Evolutionary conservation across 1,140 invertebrate genomes (phyloP).

Genomic region (Rhagoletis pomonella): DNA sequence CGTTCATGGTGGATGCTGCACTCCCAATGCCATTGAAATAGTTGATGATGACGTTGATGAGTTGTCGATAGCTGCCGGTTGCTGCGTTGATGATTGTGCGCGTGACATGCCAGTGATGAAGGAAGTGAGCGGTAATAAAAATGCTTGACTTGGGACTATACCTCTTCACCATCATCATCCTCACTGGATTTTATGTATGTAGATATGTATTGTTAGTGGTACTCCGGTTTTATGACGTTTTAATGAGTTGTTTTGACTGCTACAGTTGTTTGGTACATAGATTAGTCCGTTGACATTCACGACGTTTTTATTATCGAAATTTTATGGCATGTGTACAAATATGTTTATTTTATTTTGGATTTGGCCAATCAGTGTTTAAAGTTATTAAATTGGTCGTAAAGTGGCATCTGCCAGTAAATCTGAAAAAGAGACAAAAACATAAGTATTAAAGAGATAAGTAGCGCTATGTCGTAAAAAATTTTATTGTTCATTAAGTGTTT

Average conservation of each 20-base stretch:
- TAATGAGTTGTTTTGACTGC: constrained; percentile 72
- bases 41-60: constrained; percentile 55
- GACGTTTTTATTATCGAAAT: not conserved
- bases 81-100: not conserved
- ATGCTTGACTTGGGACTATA: constrained; percentile 7
- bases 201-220: not conserved
- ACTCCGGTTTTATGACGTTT: constrained; percentile 66
- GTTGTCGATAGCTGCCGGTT: constrained; percentile 16
- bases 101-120: too few relatives aligned
- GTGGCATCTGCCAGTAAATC: not conserved
- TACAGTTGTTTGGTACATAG: not conserved
- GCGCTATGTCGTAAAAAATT: too few relatives aligned
- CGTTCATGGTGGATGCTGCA: not conserved
- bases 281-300: not conserved
- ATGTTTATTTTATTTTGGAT: not conserved
- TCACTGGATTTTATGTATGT: not conserved
- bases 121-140: not conserved
- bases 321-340: too few relatives aligned
- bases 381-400: constrained; percentile 10
- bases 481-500: too few relatives aligned
- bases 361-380: not conserved
- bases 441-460: too few relatives aligned
- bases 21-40: constrained; percentile 14
- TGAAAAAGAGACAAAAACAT: not conserved
- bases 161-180: not conserved